Percentiles rank a stretch among this genome's conserved stretches.
Conservation (phyloP, 2,797 vertebrate genomes). For the Botia almorhae region DNA sequence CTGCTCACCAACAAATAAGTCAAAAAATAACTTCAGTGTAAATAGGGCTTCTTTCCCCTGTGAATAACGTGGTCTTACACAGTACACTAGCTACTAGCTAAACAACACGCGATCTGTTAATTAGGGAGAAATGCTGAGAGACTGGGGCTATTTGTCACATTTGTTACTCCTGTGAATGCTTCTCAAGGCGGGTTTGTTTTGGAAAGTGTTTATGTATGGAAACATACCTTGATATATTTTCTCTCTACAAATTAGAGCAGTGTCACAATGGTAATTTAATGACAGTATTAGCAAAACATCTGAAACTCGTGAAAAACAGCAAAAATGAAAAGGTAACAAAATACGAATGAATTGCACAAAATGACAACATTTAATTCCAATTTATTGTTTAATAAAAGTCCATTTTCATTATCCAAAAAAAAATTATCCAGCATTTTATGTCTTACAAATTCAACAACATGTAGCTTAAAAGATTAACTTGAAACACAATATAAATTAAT, state of each 20-base stretch:
- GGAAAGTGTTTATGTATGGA: background rate
- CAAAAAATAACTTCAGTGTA: no score
- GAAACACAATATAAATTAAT: background rate
- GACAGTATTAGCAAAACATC: background rate
- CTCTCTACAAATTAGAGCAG: background rate
- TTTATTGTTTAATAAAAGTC: no score
- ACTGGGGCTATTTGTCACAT: background rate
- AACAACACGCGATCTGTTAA: background rate
- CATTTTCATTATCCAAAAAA: no score
- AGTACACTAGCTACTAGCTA: background rate
- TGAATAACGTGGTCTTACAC: background rate
- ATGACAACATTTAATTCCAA: no score
- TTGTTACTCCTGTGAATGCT: background rate
- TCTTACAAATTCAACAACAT: background rate
- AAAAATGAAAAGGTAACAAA: background rate
- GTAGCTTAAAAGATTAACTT: background rate
- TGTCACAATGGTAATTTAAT: background rate
- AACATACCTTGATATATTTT: background rate
- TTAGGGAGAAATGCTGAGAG: background rate
- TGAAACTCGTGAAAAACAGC: background rate
- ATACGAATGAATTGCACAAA: background rate
- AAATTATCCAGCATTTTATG: no score
- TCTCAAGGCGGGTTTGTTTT: background rate
- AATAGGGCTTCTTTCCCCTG: background rate
- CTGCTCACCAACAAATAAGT: slow-evolving; percentile 12